Percentiles rank a stretch among this genome's conserved stretches.
These are phyloP conservation scores for Ennomos quercinarius DNA, from an alignment of 2,888 invertebrate species.

Conservation along the genomic window DNA sequence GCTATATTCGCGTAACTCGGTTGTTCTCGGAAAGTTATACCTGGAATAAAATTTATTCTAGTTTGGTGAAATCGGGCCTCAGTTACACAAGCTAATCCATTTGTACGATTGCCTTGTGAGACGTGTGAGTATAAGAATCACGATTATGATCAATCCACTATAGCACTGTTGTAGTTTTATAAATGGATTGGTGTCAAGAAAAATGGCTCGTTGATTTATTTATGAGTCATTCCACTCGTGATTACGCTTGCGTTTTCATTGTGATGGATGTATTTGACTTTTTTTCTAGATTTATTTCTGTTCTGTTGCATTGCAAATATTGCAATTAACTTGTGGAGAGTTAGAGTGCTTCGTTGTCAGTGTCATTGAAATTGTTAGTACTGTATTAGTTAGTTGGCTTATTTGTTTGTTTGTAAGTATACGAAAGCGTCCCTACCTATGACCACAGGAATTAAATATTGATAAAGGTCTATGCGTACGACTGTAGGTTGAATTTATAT, in stretches of 20 bases:
- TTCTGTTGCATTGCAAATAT: not conserved
- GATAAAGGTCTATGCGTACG: too few species aligned
- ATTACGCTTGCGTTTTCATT: constrained; percentile 14
- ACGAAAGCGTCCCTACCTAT: too few species aligned
- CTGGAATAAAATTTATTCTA: too few species aligned
- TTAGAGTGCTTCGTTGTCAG: not conserved
- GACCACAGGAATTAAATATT: too few species aligned
- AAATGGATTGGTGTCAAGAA: constrained; percentile 41
- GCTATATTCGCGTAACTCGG: too few species aligned
- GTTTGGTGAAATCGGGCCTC: too few species aligned
- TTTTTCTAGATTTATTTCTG: constrained; percentile 6
- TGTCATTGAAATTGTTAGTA: not conserved
- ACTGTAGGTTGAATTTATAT: too few species aligned
- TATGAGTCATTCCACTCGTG: constrained; percentile 22
- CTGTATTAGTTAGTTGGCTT: too few species aligned
- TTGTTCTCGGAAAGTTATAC: too few species aligned
- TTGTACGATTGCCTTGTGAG: constrained; percentile 5
- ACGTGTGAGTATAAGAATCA: constrained; percentile 31
- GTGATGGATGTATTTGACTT: constrained; percentile 10
- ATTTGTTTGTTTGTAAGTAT: too few species aligned
- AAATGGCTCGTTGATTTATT: constrained; percentile 33
- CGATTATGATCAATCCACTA: constrained; percentile 29
- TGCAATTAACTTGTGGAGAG: too few species aligned
- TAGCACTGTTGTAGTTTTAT: constrained; percentile 29
- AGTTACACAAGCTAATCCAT: constrained; percentile 2